These are phyloP conservation scores for Operophtera brumata DNA, from an alignment of 2,888 invertebrate species.

Conservation along the genomic window DNA sequence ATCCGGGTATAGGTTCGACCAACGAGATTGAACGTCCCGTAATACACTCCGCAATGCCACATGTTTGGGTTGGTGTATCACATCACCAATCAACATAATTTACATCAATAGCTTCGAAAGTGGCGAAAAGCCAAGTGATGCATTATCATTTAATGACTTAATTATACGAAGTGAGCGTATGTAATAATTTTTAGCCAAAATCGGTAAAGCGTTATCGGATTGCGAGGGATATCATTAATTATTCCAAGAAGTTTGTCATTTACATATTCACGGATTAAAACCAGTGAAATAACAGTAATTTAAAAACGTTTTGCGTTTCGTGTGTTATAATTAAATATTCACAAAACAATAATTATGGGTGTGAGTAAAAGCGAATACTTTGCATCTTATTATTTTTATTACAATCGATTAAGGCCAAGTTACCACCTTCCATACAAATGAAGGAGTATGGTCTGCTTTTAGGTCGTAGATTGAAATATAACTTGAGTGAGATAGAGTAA, in stretches of 20 bases:
- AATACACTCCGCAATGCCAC: too few relatives aligned
- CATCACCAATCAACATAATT: too few relatives aligned
- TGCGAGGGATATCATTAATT: slow-evolving; percentile 3
- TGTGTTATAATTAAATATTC: not conserved
- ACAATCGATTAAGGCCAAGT: too few relatives aligned
- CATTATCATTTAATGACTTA: slow-evolving; percentile 34
- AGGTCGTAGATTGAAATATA: too few relatives aligned
- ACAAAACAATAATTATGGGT: not conserved
- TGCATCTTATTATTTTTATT: not conserved
- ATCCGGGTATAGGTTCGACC: too few relatives aligned
- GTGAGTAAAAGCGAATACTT: not conserved
- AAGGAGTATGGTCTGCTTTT: too few relatives aligned
- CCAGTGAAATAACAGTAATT: slow-evolving; percentile 36
- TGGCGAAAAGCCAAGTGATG: slow-evolving; percentile 11
- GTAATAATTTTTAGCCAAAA: slow-evolving; percentile 17
- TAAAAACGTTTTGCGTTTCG: not conserved
- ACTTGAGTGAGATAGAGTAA: too few relatives aligned
- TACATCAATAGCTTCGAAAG: not conserved
- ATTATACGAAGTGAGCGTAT: slow-evolving; percentile 23
- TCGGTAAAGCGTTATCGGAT: slow-evolving; percentile 9
- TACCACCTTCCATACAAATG: too few relatives aligned
- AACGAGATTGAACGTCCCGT: too few relatives aligned
- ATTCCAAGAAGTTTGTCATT: slow-evolving; percentile 19
- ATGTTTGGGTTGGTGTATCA: too few relatives aligned
- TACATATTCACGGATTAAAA: slow-evolving; percentile 40